Evolutionary conservation across 2,113 vertebrate species (phyloP).

Genomic region (Lipotes vexillifer): DNA sequence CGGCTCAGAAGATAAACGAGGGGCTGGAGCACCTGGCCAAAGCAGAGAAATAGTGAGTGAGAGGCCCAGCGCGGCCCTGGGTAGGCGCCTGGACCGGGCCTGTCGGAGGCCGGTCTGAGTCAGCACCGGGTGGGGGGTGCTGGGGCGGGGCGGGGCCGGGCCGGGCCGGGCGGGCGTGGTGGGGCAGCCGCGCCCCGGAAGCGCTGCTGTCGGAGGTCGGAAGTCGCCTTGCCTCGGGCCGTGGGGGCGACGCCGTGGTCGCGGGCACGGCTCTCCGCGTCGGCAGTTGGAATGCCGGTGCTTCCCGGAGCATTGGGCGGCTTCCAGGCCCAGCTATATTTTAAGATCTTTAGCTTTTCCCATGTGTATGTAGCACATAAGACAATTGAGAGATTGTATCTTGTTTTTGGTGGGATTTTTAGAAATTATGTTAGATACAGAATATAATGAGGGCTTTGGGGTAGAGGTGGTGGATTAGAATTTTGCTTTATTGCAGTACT

Average conservation of each 20-base stretch:
- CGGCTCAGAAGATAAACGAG: constrained; percentile 97
- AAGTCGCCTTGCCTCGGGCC: fast-evolving
- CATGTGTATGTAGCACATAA: neutral
- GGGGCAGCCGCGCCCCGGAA: neutral
- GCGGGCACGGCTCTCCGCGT: fast-evolving
- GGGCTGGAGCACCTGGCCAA: constrained; percentile 95
- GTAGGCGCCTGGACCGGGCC: neutral
- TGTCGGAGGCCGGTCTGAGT: fast-evolving
- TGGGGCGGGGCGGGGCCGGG: no score
- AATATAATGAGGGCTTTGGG: neutral
- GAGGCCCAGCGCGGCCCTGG: neutral
- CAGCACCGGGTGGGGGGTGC: neutral
- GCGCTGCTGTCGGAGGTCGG: neutral
- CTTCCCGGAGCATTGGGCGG: neutral
- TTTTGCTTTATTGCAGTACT: neutral
- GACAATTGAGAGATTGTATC: neutral
- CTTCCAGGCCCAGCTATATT: neutral
- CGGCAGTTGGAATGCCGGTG: fast-evolving
- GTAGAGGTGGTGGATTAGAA: neutral
- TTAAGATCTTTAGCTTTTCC: neutral
- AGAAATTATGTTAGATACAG: neutral
- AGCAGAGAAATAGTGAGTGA: constrained; percentile 94
- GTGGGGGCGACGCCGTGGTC: fast-evolving
- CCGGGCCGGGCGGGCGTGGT: neutral
- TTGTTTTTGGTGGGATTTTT: neutral